Conservation (phyloP, 2,113 vertebrate genomes). For the Menura novaehollandiae region DNA sequence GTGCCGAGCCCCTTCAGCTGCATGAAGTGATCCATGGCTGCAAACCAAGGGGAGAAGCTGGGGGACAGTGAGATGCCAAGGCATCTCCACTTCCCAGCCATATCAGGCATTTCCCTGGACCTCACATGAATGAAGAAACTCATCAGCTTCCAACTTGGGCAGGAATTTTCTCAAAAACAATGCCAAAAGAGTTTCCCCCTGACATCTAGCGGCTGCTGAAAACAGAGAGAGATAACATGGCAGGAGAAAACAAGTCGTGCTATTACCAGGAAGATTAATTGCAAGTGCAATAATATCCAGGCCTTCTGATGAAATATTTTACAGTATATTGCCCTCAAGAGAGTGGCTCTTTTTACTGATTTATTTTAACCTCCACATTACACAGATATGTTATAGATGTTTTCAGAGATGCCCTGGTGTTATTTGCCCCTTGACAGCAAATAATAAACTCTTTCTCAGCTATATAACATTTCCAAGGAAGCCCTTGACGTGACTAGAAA, state of each 20-base stretch:
- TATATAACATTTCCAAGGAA: slow-evolving; percentile 43
- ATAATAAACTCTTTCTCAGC: slow-evolving; percentile 53
- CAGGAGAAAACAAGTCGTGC: not conserved
- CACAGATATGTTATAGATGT: not conserved
- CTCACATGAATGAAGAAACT: not conserved
- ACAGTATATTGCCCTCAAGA: slow-evolving; percentile 43
- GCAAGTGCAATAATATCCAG: slow-evolving; percentile 45
- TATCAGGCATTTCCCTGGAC: not conserved
- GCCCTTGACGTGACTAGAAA: not conserved
- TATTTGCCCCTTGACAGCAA: slow-evolving; percentile 42
- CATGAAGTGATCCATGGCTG: not conserved
- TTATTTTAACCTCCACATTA: slow-evolving; percentile 60
- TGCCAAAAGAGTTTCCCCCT: not conserved
- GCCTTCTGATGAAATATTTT: slow-evolving; percentile 63
- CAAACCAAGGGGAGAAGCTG: not conserved
- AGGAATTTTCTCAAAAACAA: not conserved
- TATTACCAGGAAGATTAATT: slow-evolving; percentile 60
- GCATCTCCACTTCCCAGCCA: not conserved
- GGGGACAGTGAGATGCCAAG: not conserved
- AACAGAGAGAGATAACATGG: not conserved
- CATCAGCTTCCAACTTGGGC: not conserved
- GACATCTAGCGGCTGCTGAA: not conserved
- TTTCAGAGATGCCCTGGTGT: slow-evolving; percentile 40
- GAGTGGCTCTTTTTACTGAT: slow-evolving; percentile 49
- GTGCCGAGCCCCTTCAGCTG: not conserved